Evolutionary conservation across 2,797 vertebrate species (phyloP), one percentile per base, ranked within the genome.

Genomic region (Chiloscyllium punctatum): DNA sequence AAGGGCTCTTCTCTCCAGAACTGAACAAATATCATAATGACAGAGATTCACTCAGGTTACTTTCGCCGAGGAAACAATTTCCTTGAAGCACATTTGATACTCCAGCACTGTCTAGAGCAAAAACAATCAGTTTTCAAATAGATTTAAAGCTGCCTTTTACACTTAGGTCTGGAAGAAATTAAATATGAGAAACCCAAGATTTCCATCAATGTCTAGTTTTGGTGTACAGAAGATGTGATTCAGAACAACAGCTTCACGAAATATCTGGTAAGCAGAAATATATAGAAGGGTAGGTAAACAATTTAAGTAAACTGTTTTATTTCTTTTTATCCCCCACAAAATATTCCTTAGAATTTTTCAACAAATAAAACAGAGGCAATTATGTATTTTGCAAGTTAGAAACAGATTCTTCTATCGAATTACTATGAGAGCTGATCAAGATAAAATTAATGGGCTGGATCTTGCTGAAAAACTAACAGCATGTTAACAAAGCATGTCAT

Each of bases 1-100:
- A 95, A 95, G 94, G 71, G 48, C 71, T 77, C 94, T 95, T 95
- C 71, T 72, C 13, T 25, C 33, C 16, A 48, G 94, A 94, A 95
- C 48, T 95, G 23, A 95, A 95, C 48, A 74, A 37, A 74, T 16
- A 95, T 74, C 69, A 33, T 74, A 74, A 94, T 77, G 94, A 77
- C 51, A 18, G 18, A 25, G 94, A 77, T 95, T 72, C 94, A 95
- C 71, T 95, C 71, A 95, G 42, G 48, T 95, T 95, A 77, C 48
- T 74, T 72, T 92, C 68, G 90, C 37, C 66, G 68, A n/a, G 62
- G 90, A n/a, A 92, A 92, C 66, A 92, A 69, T 92, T 33, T 91
- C 33, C 33, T 72, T 48, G 92, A 42, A 72, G 25, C 92, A 94
- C 69, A 94, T 72, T 42, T 95, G 90, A 51, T 53, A 33, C 69